phyloP scores from a whole-genome alignment of 2,113 vertebrate species.

The Neolamprologus fasciatus region DNA sequence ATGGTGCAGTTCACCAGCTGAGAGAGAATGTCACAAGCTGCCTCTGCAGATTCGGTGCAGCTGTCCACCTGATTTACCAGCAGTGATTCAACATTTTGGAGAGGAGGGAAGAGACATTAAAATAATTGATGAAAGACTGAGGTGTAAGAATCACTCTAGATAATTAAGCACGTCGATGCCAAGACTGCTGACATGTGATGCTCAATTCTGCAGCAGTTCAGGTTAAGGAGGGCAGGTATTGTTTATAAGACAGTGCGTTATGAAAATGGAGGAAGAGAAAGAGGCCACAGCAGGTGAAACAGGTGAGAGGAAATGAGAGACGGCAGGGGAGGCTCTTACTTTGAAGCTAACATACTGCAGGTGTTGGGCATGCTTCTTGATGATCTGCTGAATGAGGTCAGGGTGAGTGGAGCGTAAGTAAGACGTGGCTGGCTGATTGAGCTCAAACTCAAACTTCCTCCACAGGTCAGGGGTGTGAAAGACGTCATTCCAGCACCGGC shows the following conservation, averaged over 20 bases:
- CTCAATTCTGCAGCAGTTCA: slow-evolving; percentile 1
- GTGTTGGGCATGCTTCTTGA: slow-evolving; percentile 83
- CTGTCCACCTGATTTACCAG: slow-evolving; percentile 78
- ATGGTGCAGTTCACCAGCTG: slow-evolving; percentile 88
- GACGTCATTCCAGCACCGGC: slow-evolving; percentile 81
- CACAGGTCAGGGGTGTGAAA: slow-evolving; percentile 89
- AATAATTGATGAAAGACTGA: neutral
- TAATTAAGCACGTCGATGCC: neutral
- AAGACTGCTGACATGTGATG: neutral
- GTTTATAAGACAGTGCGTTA: slow-evolving; percentile 1
- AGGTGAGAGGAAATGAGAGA: neutral
- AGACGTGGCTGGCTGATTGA: slow-evolving; percentile 84
- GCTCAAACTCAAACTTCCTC: slow-evolving; percentile 89
- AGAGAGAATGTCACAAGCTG: slow-evolving; percentile 86
- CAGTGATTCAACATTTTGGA: slow-evolving; percentile 6
- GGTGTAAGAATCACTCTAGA: neutral
- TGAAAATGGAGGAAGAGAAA: neutral
- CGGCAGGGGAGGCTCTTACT: slow-evolving; percentile 54
- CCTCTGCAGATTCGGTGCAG: slow-evolving; percentile 85
- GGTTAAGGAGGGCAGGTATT: neutral
- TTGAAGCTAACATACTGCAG: slow-evolving; percentile 89
- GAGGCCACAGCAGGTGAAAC: neutral
- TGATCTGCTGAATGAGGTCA: slow-evolving; percentile 89
- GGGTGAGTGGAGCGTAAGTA: slow-evolving; percentile 87
- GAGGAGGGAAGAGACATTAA: neutral